phyloP scores from a whole-genome alignment of 2,797 vertebrate species.

The Synanceia verrucosa region DNA sequence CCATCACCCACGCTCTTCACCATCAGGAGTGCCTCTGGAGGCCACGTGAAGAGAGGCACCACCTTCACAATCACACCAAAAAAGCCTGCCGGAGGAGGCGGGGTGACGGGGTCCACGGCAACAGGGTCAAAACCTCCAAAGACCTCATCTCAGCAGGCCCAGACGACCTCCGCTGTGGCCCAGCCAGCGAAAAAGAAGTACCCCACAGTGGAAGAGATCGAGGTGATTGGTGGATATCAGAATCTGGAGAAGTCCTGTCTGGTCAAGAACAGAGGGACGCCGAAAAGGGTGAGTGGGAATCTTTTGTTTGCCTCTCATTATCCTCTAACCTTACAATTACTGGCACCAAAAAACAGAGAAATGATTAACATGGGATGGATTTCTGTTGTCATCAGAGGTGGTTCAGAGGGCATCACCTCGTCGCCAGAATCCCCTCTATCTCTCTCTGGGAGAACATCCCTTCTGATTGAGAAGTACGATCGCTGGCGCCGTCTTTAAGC shows the following conservation, averaged over 20 bases:
- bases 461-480: conserved; percentile 64
- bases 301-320: background rate
- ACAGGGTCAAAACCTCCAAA: conserved; percentile 14
- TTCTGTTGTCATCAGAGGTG: background rate
- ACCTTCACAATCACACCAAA: conserved; percentile 91
- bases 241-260: conserved; percentile 89
- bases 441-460: conserved; percentile 73
- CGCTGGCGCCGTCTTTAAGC: conserved; percentile 69
- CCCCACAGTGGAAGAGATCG: conserved; percentile 91
- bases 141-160: conserved; percentile 41
- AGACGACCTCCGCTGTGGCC: conserved; percentile 3
- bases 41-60: conserved; percentile 84
- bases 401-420: conserved; percentile 9
- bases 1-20: conserved; percentile 68
- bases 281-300: conserved; percentile 85
- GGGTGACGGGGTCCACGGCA: background rate
- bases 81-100: conserved; percentile 39
- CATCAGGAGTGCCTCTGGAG: conserved; percentile 78
- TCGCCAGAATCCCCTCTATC: conserved; percentile 62
- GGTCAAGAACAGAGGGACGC: conserved; percentile 81
- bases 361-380: too few relatives aligned
- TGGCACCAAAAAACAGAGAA: background rate
- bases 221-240: conserved; percentile 93
- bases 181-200: conserved; percentile 85
- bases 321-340: background rate